Conservation (phyloP, 2,888 invertebrate genomes). For the Lasioglossum figueresi region DNA sequence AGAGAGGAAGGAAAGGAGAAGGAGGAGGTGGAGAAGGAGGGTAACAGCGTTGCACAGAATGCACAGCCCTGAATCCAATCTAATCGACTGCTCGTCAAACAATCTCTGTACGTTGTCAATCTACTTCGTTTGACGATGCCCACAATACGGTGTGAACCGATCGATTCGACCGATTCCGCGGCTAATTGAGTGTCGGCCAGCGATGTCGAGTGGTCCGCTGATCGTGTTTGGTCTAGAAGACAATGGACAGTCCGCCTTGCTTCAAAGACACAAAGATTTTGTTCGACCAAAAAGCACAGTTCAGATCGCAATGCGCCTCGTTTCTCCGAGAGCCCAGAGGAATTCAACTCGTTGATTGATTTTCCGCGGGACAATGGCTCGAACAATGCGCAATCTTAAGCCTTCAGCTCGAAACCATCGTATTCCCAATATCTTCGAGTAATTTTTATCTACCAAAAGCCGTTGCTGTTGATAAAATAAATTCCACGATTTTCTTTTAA, state of each 20-base stretch:
- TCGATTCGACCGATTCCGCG: constrained; percentile 62
- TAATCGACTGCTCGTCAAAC: constrained; percentile 68
- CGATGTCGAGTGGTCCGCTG: constrained; percentile 33
- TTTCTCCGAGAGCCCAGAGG: not conserved
- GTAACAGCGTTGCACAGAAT: constrained; percentile 18
- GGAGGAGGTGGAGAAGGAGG: not conserved
- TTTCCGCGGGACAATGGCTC: not conserved
- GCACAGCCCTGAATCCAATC: constrained; percentile 54
- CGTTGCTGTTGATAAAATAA: not conserved
- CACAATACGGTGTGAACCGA: constrained; percentile 55
- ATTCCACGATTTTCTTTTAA: not conserved
- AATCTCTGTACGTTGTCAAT: constrained; percentile 66
- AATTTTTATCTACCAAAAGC: not conserved
- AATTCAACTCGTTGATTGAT: not conserved
- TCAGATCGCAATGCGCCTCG: not conserved
- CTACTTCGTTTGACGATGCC: constrained; percentile 51
- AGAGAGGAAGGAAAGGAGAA: not conserved
- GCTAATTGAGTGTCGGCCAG: constrained; percentile 38
- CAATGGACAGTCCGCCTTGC: constrained; percentile 36
- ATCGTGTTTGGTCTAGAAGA: constrained; percentile 42
- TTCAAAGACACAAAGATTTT: not conserved
- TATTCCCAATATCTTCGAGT: not conserved
- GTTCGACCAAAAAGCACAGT: not conserved
- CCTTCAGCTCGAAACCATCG: not conserved
- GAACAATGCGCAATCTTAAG: not conserved